These are phyloP conservation scores for Uloborus diversus DNA, from an alignment of 1,140 invertebrate species.

Conservation along the genomic window DNA sequence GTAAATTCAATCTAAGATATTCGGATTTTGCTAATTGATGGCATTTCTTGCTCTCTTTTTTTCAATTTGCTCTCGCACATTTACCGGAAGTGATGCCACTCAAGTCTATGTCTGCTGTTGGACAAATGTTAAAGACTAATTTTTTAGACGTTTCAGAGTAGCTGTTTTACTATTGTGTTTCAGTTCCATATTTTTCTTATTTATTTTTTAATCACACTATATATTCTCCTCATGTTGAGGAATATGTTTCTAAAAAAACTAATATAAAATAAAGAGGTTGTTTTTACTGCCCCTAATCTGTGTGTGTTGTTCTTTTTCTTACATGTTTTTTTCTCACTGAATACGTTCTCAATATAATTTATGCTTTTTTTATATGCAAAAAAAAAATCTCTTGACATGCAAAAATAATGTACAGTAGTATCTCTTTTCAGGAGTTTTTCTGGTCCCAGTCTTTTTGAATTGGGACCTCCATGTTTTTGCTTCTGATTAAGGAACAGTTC, in stretches of 20 bases:
- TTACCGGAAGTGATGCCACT: constrained; percentile 18
- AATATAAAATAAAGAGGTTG: too few species aligned
- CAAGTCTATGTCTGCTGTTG: constrained; percentile 37
- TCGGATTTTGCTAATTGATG: not conserved
- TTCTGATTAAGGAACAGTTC: too few species aligned
- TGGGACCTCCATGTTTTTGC: too few species aligned
- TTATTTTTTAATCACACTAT: constrained; percentile 52
- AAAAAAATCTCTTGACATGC: too few species aligned
- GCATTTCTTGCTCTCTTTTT: constrained; percentile 8
- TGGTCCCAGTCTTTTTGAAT: too few species aligned
- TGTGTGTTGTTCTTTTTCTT: too few species aligned
- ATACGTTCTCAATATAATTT: too few species aligned
- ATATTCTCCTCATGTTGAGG: constrained; percentile 52
- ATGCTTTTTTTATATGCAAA: too few species aligned
- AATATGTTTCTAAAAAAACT: constrained; percentile 48
- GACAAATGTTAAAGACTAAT: constrained; percentile 9
- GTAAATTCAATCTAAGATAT: not conserved
- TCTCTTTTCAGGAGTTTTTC: too few species aligned
- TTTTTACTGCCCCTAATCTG: too few species aligned
- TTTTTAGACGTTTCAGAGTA: constrained; percentile 35
- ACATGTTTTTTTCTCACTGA: too few species aligned
- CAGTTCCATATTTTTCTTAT: constrained; percentile 49
- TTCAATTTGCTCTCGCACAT: not conserved
- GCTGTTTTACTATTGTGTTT: constrained; percentile 42
- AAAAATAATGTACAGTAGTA: too few species aligned